phyloP scores from a whole-genome alignment of 1,140 invertebrate genomes.

The Listronotus bonariensis region DNA sequence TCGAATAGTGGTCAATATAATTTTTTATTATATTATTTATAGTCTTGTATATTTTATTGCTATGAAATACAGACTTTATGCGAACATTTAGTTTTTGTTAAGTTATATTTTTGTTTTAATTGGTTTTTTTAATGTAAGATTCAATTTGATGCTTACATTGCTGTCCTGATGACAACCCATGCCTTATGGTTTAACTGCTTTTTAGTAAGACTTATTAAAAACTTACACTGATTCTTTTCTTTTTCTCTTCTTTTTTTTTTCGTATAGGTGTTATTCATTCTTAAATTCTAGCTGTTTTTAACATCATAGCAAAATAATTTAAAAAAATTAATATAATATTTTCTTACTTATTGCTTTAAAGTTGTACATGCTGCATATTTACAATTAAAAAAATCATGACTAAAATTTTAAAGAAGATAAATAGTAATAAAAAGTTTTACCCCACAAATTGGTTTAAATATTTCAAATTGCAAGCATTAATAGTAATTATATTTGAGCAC shows the following conservation, averaged over 20 bases:
- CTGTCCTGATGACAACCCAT: neutral
- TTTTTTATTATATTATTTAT: neutral
- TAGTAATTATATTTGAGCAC: too few relatives aligned
- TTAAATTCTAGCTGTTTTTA: constrained; percentile 12
- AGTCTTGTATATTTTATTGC: constrained; percentile 13
- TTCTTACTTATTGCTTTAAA: too few relatives aligned
- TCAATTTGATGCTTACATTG: constrained; percentile 18
- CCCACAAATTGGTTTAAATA: too few relatives aligned
- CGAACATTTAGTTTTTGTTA: constrained; percentile 11
- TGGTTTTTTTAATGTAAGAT: constrained; percentile 14
- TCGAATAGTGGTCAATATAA: neutral
- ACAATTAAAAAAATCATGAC: too few relatives aligned
- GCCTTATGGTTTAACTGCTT: constrained; percentile 5
- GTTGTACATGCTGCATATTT: too few relatives aligned
- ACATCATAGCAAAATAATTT: too few relatives aligned
- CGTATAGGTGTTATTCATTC: constrained; percentile 10
- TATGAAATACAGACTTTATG: constrained; percentile 9
- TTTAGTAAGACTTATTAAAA: constrained; percentile 1
- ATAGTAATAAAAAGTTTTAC: too few relatives aligned
- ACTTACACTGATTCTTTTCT: constrained; percentile 8
- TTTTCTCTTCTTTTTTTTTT: constrained; percentile 11
- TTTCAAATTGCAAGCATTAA: too few relatives aligned
- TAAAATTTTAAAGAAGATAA: too few relatives aligned
- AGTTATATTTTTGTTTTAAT: constrained; percentile 1
- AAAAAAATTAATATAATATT: too few relatives aligned